Conservation (phyloP, 2,888 invertebrate species). For the Amaurobius ferox region DNA sequence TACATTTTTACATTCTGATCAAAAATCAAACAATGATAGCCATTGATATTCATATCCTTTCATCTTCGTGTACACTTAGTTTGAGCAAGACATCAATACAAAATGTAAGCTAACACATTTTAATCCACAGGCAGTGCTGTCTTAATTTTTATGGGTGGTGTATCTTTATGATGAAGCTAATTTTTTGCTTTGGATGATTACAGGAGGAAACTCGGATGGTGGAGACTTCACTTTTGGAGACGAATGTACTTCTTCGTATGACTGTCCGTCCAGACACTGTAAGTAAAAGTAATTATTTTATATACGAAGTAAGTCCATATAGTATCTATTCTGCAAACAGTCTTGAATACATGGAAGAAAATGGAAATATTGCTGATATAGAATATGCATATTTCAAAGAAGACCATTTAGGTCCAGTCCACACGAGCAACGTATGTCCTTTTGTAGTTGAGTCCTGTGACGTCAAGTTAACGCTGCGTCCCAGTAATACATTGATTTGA, state of each 20-base stretch:
- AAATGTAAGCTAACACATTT: not conserved
- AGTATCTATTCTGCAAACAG: not conserved
- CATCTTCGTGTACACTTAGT: not conserved
- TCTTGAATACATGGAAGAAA: too few species aligned
- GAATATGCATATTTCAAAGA: too few species aligned
- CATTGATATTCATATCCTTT: not conserved
- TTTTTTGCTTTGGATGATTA: conserved; percentile 2
- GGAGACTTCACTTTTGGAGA: conserved; percentile 33
- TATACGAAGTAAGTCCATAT: not conserved
- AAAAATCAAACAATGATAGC: too few species aligned
- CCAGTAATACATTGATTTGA: too few species aligned
- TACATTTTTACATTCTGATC: not conserved
- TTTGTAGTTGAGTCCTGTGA: too few species aligned
- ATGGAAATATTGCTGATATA: too few species aligned
- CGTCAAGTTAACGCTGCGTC: too few species aligned
- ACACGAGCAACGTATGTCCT: too few species aligned
- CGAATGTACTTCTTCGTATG: conserved; percentile 61
- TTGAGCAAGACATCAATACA: conserved; percentile 14
- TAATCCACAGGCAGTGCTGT: not conserved
- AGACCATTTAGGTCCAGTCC: too few species aligned
- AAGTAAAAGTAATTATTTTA: conserved; percentile 40
- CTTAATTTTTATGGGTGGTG: not conserved
- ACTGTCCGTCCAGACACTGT: conserved; percentile 45
- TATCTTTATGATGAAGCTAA: not conserved
- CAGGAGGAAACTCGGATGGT: conserved; percentile 41